phyloP scores from a whole-genome alignment of 2,113 vertebrate genomes.

The Elanus axillaris region DNA sequence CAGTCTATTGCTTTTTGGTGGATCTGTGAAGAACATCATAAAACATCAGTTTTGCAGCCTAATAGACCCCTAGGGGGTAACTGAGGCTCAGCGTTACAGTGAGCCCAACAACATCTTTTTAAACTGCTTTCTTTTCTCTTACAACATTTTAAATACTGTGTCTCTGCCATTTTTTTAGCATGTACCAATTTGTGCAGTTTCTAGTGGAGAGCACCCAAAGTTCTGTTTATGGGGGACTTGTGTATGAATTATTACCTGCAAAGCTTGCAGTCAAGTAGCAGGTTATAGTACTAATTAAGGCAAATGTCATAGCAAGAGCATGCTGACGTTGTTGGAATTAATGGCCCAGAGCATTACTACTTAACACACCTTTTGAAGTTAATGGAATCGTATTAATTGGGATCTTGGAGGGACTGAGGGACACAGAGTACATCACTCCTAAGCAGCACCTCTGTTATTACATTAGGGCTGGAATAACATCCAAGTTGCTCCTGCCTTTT shows the following conservation, averaged over 20 bases:
- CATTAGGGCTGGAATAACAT: constrained; percentile 27
- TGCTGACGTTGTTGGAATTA: constrained; percentile 65
- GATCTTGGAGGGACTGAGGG: constrained; percentile 47
- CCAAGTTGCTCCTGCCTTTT: constrained; percentile 29
- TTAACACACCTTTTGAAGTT: constrained; percentile 64
- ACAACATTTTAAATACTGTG: neutral
- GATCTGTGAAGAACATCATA: neutral
- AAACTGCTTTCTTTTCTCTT: neutral
- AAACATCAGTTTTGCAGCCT: neutral
- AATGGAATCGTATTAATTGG: constrained; percentile 70
- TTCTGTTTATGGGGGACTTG: constrained; percentile 34
- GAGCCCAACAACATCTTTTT: neutral
- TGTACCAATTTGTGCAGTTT: neutral
- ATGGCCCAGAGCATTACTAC: constrained; percentile 65
- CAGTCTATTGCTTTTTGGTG: neutral
- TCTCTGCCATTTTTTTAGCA: neutral
- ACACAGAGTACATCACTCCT: constrained; percentile 35
- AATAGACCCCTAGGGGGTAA: neutral
- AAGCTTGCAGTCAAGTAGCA: constrained; percentile 50
- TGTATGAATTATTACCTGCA: constrained; percentile 42
- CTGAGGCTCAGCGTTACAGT: neutral
- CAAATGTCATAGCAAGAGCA: constrained; percentile 67
- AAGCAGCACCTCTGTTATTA: constrained; percentile 45
- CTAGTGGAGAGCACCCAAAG: neutral
- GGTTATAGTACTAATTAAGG: constrained; percentile 60